Evolutionary conservation across 2,113 vertebrate genomes (phyloP).

Genomic region (Apistogramma diplotaenia): DNA sequence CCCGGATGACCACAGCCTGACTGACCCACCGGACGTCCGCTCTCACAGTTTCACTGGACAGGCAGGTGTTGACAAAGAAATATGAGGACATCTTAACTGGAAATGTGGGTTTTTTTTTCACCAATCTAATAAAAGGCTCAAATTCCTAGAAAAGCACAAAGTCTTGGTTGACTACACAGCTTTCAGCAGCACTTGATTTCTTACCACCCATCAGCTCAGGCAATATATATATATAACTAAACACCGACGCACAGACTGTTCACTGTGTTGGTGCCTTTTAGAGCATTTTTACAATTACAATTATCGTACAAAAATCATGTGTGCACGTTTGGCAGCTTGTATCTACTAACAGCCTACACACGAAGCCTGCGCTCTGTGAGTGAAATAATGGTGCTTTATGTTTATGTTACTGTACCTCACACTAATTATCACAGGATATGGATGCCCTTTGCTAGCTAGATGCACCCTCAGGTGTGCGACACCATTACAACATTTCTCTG

Average conservation of each 20-base stretch:
- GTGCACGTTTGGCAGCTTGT: neutral
- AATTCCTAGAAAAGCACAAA: slow-evolving; percentile 42
- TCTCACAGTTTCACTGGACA: slow-evolving; percentile 38
- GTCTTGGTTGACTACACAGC: slow-evolving; percentile 44
- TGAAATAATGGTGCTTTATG: no score
- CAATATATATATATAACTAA: slow-evolving; percentile 8
- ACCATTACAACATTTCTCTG: no score
- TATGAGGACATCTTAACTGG: slow-evolving; percentile 38
- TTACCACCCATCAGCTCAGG: slow-evolving; percentile 17
- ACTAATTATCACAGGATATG: neutral
- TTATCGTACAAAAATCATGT: neutral
- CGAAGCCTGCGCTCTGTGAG: neutral
- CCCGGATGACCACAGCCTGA: slow-evolving; percentile 41
- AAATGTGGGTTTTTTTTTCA: neutral
- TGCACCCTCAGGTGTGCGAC: neutral
- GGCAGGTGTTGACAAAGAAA: slow-evolving; percentile 62
- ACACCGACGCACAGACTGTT: slow-evolving; percentile 9
- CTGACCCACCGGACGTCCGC: slow-evolving; percentile 40
- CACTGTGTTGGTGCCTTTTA: neutral
- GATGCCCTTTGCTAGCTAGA: neutral
- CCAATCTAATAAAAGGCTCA: slow-evolving; percentile 41
- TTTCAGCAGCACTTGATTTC: slow-evolving; percentile 51
- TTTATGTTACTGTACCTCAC: no score
- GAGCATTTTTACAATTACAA: neutral
- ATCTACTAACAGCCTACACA: neutral